Percentiles rank a stretch among this genome's conserved stretches.
Conservation (phyloP, 2,888 invertebrate species). For the Meteorus cinctellus region DNA sequence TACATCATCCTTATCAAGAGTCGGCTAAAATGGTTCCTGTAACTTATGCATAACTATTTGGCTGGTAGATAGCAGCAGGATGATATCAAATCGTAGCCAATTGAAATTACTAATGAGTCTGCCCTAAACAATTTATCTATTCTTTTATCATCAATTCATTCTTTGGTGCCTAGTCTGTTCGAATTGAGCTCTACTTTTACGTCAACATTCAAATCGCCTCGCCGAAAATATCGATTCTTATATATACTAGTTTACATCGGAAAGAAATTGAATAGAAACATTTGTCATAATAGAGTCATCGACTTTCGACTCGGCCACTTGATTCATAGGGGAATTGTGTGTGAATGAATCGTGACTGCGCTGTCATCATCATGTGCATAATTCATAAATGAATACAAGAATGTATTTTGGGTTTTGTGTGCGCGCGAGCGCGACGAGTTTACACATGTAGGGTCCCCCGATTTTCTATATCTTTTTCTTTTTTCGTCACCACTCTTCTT, state of each 20-base stretch:
- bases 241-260: background rate
- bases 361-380: conserved; percentile 57
- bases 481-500: conserved; percentile 18
- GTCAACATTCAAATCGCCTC: too few relatives aligned
- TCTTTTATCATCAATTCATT: too few relatives aligned
- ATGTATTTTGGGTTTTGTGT: conserved; percentile 43
- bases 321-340: conserved; percentile 50
- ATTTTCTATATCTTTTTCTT: background rate
- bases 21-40: background rate
- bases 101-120: too few relatives aligned
- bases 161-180: too few relatives aligned
- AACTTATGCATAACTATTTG: background rate
- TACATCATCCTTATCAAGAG: background rate
- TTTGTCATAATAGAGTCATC: conserved; percentile 29
- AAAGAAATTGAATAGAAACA: background rate
- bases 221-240: background rate
- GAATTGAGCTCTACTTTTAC: too few relatives aligned
- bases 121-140: too few relatives aligned
- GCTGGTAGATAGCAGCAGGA: background rate
- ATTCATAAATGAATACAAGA: conserved; percentile 54
- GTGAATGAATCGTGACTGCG: conserved; percentile 26
- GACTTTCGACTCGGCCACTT: conserved; percentile 55
- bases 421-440: conserved; percentile 45
- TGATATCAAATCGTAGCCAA: background rate
- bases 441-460: conserved; percentile 50